A percentile compares a stretch with the other conserved stretches of the same genome.
These are phyloP conservation scores for Sogatella furcifera DNA, from an alignment of 1,140 invertebrate species.

Conservation along the genomic window DNA sequence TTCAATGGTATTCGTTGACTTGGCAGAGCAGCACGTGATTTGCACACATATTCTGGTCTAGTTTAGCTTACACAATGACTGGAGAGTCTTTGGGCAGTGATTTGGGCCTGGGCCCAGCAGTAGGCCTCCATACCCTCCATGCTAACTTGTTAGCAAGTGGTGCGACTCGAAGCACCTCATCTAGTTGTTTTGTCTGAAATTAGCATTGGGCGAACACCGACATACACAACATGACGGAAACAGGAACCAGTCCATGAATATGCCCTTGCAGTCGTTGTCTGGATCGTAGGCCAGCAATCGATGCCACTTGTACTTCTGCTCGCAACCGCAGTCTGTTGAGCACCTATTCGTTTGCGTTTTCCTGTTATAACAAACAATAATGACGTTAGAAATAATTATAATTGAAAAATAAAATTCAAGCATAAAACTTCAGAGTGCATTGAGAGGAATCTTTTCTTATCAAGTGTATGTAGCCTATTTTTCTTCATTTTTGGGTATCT, in stretches of 20 bases:
- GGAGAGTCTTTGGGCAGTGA: not conserved
- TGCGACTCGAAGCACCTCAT: too few relatives aligned
- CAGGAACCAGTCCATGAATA: constrained; percentile 93
- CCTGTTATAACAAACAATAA: constrained; percentile 39
- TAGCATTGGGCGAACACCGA: constrained; percentile 51
- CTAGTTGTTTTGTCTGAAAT: too few relatives aligned
- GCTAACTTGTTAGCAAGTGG: too few relatives aligned
- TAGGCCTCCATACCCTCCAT: too few relatives aligned
- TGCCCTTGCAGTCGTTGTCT: constrained; percentile 84
- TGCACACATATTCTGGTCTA: too few relatives aligned
- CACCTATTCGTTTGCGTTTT: constrained; percentile 70
- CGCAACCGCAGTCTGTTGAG: constrained; percentile 72
- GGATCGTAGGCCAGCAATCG: constrained; percentile 82
- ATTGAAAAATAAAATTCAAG: too few relatives aligned
- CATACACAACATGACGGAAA: constrained; percentile 90
- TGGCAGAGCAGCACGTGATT: too few relatives aligned
- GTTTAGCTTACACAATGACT: not conserved
- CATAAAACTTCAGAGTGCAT: too few relatives aligned
- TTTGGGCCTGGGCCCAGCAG: not conserved
- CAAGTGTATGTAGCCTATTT: too few relatives aligned
- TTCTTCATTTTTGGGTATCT: too few relatives aligned
- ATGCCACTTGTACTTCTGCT: constrained; percentile 84
- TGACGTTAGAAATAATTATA: not conserved
- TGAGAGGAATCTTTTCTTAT: too few relatives aligned
- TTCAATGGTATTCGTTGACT: too few relatives aligned